These are phyloP conservation scores for pig (Sus scrofa) DNA, from an alignment of 2,113 vertebrate species.

Conservation along the genomic window DNA sequence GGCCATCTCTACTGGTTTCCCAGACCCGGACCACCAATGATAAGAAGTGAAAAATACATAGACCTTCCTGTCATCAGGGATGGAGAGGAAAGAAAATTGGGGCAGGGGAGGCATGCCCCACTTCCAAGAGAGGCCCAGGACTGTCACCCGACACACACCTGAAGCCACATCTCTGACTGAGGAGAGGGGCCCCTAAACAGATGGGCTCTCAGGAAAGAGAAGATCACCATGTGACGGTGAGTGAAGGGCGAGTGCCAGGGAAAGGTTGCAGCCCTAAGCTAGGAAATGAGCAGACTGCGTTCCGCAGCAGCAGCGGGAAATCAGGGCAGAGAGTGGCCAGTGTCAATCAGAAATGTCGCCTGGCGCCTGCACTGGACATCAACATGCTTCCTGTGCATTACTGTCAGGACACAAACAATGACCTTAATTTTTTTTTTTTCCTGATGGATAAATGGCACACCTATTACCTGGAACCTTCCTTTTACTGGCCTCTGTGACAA, in stretches of 20 bases:
- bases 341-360: neutral
- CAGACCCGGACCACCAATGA: neutral
- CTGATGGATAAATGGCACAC: neutral
- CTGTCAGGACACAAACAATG: rapidly evolving
- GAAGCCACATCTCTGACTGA: neutral
- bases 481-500: neutral
- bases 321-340: neutral
- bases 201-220: neutral
- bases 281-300: neutral
- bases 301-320: too few species aligned
- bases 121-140: neutral
- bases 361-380: too few species aligned
- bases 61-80: neutral
- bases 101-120: neutral
- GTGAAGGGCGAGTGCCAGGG: neutral
- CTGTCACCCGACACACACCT: neutral
- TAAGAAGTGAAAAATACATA: neutral
- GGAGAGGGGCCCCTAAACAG: rapidly evolving
- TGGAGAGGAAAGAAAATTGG: neutral
- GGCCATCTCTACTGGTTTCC: neutral
- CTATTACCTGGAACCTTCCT: neutral
- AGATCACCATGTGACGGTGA: rapidly evolving
- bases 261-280: neutral
- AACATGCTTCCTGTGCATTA: neutral
- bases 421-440: neutral